These are phyloP conservation scores for Platyrinchus mystaceus DNA, from an alignment of 2,797 vertebrate species.

Conservation along the genomic window DNA sequence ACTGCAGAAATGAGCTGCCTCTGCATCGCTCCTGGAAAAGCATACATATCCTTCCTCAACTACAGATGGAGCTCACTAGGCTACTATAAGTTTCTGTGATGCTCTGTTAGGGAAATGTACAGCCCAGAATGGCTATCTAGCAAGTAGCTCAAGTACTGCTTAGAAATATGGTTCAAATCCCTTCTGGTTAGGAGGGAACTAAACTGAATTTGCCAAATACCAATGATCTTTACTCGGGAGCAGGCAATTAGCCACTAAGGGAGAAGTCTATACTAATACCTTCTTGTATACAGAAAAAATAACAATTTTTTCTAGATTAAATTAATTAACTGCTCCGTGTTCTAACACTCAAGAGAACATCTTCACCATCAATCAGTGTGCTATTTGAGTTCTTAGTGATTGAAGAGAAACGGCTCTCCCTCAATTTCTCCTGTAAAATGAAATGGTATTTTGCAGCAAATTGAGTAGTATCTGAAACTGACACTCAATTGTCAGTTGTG, in stretches of 20 bases:
- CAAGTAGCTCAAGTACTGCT: not conserved
- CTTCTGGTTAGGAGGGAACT: not conserved
- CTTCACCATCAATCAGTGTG: not conserved
- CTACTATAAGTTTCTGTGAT: not conserved
- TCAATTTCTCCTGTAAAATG: not conserved
- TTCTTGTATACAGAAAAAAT: not conserved
- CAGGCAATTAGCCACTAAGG: not conserved
- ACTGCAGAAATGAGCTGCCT: not conserved
- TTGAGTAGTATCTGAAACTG: not conserved
- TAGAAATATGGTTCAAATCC: not conserved
- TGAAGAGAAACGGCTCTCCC: not conserved
- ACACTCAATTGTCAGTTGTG: not conserved
- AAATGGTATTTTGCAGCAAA: not conserved
- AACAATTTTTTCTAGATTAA: not conserved
- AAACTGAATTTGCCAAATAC: not conserved
- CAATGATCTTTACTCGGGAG: not conserved
- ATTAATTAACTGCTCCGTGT: not conserved
- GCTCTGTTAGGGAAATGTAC: not conserved
- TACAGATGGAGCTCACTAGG: not conserved
- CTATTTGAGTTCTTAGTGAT: not conserved
- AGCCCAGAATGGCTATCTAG: not conserved
- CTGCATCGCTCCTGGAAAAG: not conserved
- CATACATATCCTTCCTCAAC: rapidly evolving
- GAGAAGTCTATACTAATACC: not conserved
- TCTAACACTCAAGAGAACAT: not conserved